A percentile compares a stretch with the other conserved stretches of the same genome.
phyloP scores from a whole-genome alignment of 2,113 vertebrate genomes.

The Potamarius usumacintae region DNA sequence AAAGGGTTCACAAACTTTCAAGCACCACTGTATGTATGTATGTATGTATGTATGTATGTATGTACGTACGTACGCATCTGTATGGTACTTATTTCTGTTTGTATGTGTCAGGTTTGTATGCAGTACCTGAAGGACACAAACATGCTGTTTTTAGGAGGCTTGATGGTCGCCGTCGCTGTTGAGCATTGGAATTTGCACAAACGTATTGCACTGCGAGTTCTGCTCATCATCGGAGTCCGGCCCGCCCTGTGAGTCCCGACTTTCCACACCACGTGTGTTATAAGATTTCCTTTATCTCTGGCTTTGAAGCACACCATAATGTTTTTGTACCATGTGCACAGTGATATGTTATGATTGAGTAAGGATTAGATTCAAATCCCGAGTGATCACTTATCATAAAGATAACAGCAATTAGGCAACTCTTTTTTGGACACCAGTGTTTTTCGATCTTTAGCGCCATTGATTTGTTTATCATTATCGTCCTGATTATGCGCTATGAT shows the following conservation, averaged over 20 bases:
- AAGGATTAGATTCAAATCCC: neutral
- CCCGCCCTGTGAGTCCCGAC: slow-evolving; percentile 82
- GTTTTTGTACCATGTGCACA: neutral
- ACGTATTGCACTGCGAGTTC: slow-evolving; percentile 85
- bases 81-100: neutral
- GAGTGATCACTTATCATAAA: neutral
- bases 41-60: too few relatives aligned
- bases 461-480: neutral
- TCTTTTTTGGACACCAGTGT: too few relatives aligned
- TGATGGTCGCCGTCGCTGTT: slow-evolving; percentile 89
- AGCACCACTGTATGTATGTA: too few relatives aligned
- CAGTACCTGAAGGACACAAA: slow-evolving; percentile 97
- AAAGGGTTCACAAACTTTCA: too few relatives aligned
- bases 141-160: slow-evolving; percentile 92
- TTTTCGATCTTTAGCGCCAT: neutral
- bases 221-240: slow-evolving; percentile 85
- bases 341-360: too few relatives aligned
- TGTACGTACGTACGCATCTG: neutral
- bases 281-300: neutral
- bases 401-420: neutral
- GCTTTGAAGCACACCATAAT: neutral
- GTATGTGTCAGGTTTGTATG: slow-evolving; percentile 81
- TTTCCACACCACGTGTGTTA: neutral
- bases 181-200: slow-evolving; percentile 95
- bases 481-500: neutral